Evolutionary conservation across 2,888 invertebrate genomes (phyloP).

Genomic region (Cantharis rufa): DNA sequence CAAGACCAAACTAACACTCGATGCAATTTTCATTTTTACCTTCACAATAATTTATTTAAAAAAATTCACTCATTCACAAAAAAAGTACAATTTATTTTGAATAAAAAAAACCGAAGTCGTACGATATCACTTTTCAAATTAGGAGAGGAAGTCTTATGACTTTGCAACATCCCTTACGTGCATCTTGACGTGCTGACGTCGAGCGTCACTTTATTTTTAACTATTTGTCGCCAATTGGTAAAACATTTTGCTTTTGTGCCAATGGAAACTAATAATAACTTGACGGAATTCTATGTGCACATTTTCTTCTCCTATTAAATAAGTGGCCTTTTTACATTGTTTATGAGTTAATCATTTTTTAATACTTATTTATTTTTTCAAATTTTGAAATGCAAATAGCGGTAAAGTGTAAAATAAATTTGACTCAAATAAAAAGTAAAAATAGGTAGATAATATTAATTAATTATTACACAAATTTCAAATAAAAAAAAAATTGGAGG

Average conservation of each 20-base stretch:
- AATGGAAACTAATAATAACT: conserved; percentile 5
- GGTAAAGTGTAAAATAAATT: too few species aligned
- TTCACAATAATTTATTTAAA: background rate
- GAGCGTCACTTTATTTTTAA: conserved; percentile 22
- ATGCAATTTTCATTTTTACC: background rate
- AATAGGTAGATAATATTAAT: too few species aligned
- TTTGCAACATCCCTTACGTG: conserved; percentile 14
- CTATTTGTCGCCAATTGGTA: conserved; percentile 10
- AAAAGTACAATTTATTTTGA: too few species aligned
- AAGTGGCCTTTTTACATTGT: background rate
- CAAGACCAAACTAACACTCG: background rate
- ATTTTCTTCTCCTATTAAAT: background rate
- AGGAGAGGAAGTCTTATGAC: conserved; percentile 6
- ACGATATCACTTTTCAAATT: background rate
- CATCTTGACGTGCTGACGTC: conserved; percentile 10
- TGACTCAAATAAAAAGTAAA: too few species aligned
- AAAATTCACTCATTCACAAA: background rate
- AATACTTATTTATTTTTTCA: too few species aligned
- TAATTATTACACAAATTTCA: background rate
- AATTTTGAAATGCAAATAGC: too few species aligned
- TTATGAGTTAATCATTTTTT: background rate
- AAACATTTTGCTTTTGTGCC: conserved; percentile 9
- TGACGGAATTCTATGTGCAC: background rate
- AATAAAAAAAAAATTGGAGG: conserved; percentile 65
- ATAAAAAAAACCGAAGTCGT: background rate